Base-by-base conservation (phyloP, 2,888 invertebrate species). In the Trileptium ribeirensis region DNA sequence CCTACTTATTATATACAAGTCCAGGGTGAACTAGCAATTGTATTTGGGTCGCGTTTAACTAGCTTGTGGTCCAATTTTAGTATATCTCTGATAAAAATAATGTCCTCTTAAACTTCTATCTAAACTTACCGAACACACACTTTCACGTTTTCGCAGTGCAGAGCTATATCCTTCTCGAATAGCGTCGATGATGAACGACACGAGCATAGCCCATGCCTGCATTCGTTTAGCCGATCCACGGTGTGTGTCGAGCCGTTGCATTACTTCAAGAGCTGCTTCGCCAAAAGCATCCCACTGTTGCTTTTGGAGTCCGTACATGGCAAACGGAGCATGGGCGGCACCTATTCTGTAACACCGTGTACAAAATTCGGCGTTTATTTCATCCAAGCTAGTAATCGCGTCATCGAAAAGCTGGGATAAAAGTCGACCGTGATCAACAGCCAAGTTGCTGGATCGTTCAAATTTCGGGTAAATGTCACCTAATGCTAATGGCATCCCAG, bases 181-280 rank as follows among this genome's bases (percentile, higher is more conserved):
- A 78, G 85, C 83, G 81, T 86, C 86, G 34, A 85, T 83, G 15
- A 86, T 81, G 79, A 81, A 85, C 1, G 84, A 84, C 1, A 84
- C 83, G 38, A 86, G 83, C 74, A 86, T 78, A 67, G 85, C 85
- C 74, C 85, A 84, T 1, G 85, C 85, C 19, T 83, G 67, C 19
- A 85, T 79, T 37, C 84, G 84, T 34, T 86, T 85, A 0, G 85
- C 77, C 38, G 85, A 85, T 38, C 83, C 83, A 38, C 84, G 81
- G 84, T 84, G 85, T 38, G 85, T 84, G 34, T 85, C 85, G 81
- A 84, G 84, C 78, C 85, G 85, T 15, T 85, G 82, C 34, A 85
- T 84, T 31, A 85, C 84, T 81, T 84, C 85, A 1, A 84, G 84
- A 19, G 85, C 83, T 29, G 84, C 83, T 67, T 86, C 85, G 24